Percentiles rank a stretch among this genome's conserved stretches.
These are phyloP conservation scores for Xestia ashworthii DNA, from an alignment of 2,888 invertebrate species.

Conservation along the genomic window DNA sequence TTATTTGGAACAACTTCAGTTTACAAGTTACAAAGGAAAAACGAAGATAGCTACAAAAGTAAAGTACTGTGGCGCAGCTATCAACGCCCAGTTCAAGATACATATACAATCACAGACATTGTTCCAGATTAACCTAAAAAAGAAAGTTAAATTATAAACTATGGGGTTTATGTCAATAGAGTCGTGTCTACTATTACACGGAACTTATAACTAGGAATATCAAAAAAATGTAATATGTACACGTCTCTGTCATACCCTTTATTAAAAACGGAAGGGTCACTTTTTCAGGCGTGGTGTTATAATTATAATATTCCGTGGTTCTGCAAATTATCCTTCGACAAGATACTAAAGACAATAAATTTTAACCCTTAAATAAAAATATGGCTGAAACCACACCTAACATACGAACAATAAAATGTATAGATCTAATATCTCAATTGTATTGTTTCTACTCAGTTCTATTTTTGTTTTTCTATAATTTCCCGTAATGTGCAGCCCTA, in stretches of 20 bases:
- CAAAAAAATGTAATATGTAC: too few species aligned
- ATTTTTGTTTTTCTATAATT: neutral
- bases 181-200: neutral
- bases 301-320: neutral
- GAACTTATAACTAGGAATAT: neutral
- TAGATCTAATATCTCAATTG: neutral
- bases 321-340: neutral
- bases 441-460: neutral
- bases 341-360: neutral
- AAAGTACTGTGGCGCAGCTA: too few species aligned
- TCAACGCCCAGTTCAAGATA: too few species aligned
- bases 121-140: too few species aligned
- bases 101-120: too few species aligned
- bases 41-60: too few species aligned
- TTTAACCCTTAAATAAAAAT: neutral
- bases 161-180: neutral
- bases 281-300: neutral
- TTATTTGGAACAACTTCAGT: too few species aligned
- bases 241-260: neutral
- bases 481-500: conserved; percentile 26
- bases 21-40: too few species aligned
- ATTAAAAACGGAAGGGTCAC: too few species aligned
- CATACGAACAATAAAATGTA: neutral
- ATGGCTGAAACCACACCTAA: neutral
- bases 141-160: too few species aligned